Percentiles rank a stretch among this genome's conserved stretches.
Conservation (phyloP, 2,888 invertebrate species). For the Dione vanillae region DNA sequence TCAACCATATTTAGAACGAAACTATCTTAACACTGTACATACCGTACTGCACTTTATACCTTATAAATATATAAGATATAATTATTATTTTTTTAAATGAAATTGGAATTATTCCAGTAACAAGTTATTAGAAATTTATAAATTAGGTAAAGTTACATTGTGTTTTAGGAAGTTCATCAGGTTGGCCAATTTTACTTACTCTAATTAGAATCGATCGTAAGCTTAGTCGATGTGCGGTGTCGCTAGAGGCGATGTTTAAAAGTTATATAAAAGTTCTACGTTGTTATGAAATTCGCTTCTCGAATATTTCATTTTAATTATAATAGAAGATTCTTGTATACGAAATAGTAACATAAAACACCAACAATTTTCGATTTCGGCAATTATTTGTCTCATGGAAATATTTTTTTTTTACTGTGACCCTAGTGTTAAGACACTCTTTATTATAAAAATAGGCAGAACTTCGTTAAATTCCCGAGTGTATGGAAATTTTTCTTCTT, state of each 20-base stretch:
- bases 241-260: constrained; percentile 11
- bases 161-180: constrained; percentile 3
- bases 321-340: constrained; percentile 13
- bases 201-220: constrained; percentile 18
- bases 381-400: background rate
- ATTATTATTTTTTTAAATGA: no score
- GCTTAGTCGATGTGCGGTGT: constrained; percentile 13
- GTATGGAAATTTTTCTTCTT: no score
- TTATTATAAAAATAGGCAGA: no score
- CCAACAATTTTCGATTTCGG: background rate
- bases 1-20: no score
- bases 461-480: no score
- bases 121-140: no score
- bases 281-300: constrained; percentile 11
- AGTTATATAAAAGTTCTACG: constrained; percentile 11
- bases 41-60: no score
- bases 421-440: no score
- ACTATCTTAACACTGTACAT: no score
- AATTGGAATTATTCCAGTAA: no score
- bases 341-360: background rate
- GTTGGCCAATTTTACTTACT: background rate
- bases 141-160: background rate
- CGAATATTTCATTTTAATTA: constrained; percentile 4
- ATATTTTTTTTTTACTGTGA: background rate
- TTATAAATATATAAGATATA: no score